phyloP scores from a whole-genome alignment of 92 coral and sea anemone species.

The Siderastrea siderea region DNA sequence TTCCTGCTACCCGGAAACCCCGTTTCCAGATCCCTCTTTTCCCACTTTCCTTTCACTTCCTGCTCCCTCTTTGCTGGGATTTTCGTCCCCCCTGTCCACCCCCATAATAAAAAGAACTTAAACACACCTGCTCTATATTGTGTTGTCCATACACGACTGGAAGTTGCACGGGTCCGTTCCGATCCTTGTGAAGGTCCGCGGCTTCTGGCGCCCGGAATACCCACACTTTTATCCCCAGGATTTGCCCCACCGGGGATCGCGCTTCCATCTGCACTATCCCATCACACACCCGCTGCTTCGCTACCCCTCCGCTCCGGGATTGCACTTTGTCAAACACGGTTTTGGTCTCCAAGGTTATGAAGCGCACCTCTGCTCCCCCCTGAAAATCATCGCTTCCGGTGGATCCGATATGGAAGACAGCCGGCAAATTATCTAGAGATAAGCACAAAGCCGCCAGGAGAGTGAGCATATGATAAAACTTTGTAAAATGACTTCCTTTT shows the following conservation, averaged over 20 bases:
- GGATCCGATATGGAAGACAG: conserved; percentile 20
- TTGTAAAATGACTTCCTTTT: not conserved
- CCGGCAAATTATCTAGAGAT: conserved; percentile 19
- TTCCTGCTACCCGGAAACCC: too few relatives aligned
- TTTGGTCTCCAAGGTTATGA: conserved; percentile 61
- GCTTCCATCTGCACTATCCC: conserved; percentile 81
- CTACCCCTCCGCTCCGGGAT: conserved; percentile 76
- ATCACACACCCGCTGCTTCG: conserved; percentile 62
- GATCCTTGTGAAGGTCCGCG: conserved; percentile 79
- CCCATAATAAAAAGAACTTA: not conserved
- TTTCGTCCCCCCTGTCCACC: not conserved
- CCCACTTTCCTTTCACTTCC: too few relatives aligned
- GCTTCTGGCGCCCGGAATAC: conserved; percentile 87
- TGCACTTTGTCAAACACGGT: conserved; percentile 78
- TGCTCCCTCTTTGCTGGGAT: too few relatives aligned
- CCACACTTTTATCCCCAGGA: conserved; percentile 75
- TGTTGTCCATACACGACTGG: conserved; percentile 67
- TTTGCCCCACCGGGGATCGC: conserved; percentile 60
- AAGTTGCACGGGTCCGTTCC: conserved; percentile 81
- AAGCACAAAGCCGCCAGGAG: not conserved
- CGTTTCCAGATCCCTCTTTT: too few relatives aligned
- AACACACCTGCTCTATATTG: conserved; percentile 61
- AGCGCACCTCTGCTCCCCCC: conserved; percentile 73
- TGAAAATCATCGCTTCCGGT: conserved; percentile 25
- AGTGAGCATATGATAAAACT: not conserved